Percentiles rank a stretch among this genome's conserved stretches.
Evolutionary conservation across 2,888 invertebrate species (phyloP).

Genomic region (Macrosiphum euphorbiae): DNA sequence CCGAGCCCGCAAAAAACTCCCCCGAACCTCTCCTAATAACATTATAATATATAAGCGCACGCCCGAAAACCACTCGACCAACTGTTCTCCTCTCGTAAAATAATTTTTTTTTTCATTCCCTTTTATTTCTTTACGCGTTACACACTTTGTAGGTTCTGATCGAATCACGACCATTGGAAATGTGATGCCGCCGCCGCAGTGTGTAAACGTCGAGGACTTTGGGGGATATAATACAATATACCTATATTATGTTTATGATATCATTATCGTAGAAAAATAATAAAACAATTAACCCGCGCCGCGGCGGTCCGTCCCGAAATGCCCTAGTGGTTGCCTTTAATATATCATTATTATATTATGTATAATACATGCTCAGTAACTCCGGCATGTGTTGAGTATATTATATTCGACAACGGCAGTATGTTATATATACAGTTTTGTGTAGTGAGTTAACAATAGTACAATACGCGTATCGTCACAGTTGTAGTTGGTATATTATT

Average conservation of each 20-base stretch:
- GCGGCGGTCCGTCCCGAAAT: neutral
- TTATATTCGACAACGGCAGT: neutral
- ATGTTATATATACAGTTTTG: neutral
- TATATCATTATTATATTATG: neutral
- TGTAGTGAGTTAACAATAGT: neutral
- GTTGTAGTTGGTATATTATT: neutral
- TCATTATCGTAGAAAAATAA: constrained; percentile 35
- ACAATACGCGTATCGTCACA: neutral
- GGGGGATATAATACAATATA: constrained; percentile 22
- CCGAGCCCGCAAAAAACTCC: constrained; percentile 22
- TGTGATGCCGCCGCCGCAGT: constrained; percentile 12
- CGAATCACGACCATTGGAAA: constrained; percentile 52
- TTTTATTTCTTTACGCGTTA: neutral
- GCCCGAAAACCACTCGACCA: constrained; percentile 61
- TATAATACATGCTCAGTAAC: constrained; percentile 2
- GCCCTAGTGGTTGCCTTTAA: neutral
- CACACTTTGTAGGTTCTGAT: constrained; percentile 16
- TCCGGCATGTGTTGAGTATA: constrained; percentile 11
- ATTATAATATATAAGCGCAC: neutral
- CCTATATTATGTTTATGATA: constrained; percentile 18
- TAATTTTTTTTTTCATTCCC: neutral
- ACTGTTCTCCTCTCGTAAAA: constrained; percentile 50
- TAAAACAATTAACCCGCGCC: constrained; percentile 44
- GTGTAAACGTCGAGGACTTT: constrained; percentile 44
- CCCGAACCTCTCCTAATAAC: constrained; percentile 34